Evolutionary conservation across 1,140 invertebrate genomes (phyloP), one percentile per base, ranked within the genome.

Genomic region (Camponotus vicinus): DNA sequence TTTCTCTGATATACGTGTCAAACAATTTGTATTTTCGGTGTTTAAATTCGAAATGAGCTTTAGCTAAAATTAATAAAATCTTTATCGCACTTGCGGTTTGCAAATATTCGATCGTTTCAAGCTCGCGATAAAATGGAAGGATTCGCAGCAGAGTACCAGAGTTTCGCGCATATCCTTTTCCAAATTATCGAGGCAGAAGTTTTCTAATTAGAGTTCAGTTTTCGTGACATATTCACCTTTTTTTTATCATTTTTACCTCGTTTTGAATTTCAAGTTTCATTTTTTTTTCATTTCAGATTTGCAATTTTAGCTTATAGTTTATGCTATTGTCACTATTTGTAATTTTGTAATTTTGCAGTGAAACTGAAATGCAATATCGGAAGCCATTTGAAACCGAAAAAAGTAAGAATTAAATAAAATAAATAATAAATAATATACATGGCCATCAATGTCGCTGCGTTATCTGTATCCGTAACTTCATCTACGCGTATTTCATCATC

Each of bases 191-290:
- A 11, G 59, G n/a, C 13, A 5, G 27, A 21, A 32, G 52, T 57
- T 82, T 73, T 59, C 34, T 34, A 70, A 80, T 80, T 70, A 71
- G 52, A 82, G 34, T 82, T 82, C 73, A 82, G 77, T 21, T 78
- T 37, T 27, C 45, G 64, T 59, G 75, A 77, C 21, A 40, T 64
- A 3, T 15, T 0, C 27, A 27, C 27, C 27, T 27, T 1, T 27
- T 27, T 27, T 27, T 27, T 27, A 27, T 27, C 27, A 27, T 27
- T 27, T 27, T 27, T 27, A 27, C 27, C 27, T 27, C 1, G 27
- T 27, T 27, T 27, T 27, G 27, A 27, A 27, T 27, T 27, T 27
- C 27, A 27, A 27, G 27, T 27, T 27, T 27, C 1, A 27, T 27
- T 27, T 27, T 27, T 27, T 27, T 27, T 27, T 1, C 27, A 27